These are phyloP conservation scores for Sebastes flavidus DNA, from an alignment of 2,797 vertebrate genomes.

Conservation along the genomic window DNA sequence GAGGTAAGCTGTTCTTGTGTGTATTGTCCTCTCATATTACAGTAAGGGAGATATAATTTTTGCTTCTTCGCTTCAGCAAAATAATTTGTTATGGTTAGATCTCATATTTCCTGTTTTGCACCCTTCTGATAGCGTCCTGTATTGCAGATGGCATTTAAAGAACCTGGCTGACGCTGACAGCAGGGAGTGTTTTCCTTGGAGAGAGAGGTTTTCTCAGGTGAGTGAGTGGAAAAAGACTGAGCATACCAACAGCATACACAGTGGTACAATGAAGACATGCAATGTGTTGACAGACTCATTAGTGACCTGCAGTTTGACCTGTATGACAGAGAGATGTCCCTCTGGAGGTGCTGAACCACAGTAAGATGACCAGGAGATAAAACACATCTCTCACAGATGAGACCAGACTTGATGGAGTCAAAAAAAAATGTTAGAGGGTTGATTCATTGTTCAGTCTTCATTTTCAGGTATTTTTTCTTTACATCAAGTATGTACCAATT, in stretches of 20 bases:
- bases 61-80: not conserved
- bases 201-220: constrained; percentile 35
- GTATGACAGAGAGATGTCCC: not conserved
- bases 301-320: not conserved
- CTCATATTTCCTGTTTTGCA: not conserved
- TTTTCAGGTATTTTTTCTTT: not conserved
- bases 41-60: not conserved
- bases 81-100: not conserved
- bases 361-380: not conserved
- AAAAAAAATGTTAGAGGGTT: not conserved
- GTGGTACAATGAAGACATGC: not conserved
- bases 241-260: not conserved
- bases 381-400: not conserved
- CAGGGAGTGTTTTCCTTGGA: not conserved
- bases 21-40: not conserved
- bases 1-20: not conserved
- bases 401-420: not conserved
- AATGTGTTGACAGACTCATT: not conserved
- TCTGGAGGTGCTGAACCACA: not conserved
- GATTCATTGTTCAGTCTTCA: not conserved
- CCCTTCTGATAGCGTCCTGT: not conserved
- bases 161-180: not conserved
- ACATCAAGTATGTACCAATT: not conserved
- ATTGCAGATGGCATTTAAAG: constrained; percentile 22
- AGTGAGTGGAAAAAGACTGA: constrained; percentile 59